These are phyloP conservation scores for Drosophila sp. DNA, from an alignment of 1,140 invertebrate species.

Conservation along the genomic window DNA sequence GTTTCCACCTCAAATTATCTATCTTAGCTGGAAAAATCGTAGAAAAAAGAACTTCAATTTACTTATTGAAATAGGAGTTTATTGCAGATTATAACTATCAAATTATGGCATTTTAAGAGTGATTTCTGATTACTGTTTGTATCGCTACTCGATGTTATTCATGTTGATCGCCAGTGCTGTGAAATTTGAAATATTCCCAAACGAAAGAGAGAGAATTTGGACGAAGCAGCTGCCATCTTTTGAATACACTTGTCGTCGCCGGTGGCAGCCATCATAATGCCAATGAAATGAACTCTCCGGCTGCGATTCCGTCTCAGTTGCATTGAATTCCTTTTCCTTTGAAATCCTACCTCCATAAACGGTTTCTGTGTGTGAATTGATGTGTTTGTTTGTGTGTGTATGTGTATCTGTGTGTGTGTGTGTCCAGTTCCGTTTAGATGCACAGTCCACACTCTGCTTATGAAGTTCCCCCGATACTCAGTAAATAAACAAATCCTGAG, in stretches of 20 bases:
- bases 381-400: not conserved
- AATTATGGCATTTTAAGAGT: too few relatives aligned
- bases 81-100: too few relatives aligned
- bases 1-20: too few relatives aligned
- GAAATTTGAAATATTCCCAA: not conserved
- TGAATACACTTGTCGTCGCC: conserved; percentile 48
- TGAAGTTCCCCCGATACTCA: not conserved
- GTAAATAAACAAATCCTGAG: conserved; percentile 7
- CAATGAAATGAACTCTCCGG: conserved; percentile 65
- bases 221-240: conserved; percentile 44
- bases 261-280: conserved; percentile 71
- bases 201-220: not conserved
- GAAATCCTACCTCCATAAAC: conserved; percentile 33
- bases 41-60: too few relatives aligned
- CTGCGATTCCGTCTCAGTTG: conserved; percentile 22
- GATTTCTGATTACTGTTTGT: too few relatives aligned
- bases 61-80: too few relatives aligned
- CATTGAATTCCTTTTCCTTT: conserved; percentile 30
- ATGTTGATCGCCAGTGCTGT: too few relatives aligned
- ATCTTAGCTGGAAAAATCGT: too few relatives aligned
- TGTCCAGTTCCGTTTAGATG: conserved; percentile 27
- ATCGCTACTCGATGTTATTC: too few relatives aligned
- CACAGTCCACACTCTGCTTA: conserved; percentile 27
- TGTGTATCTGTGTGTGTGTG: conserved; percentile 18
- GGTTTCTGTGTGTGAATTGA: conserved; percentile 19